phyloP scores from a whole-genome alignment of 2,797 vertebrate species.

The Myotis daubentonii region DNA sequence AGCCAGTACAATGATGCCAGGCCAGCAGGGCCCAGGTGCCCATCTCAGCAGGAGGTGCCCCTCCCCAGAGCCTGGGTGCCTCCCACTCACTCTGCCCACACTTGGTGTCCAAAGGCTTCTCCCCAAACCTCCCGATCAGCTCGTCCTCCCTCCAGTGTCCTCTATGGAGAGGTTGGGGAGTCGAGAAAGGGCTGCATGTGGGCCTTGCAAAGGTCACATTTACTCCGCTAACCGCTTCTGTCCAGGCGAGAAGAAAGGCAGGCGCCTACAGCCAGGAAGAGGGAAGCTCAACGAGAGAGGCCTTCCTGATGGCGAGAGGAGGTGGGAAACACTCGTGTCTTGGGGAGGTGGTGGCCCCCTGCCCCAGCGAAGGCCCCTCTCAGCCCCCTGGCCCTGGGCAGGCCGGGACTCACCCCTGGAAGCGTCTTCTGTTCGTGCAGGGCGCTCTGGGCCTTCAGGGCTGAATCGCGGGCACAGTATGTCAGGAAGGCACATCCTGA shows the following conservation, averaged over 20 bases:
- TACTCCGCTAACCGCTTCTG: not conserved
- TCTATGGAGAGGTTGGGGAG: not conserved
- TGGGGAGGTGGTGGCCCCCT: not conserved
- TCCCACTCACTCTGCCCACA: not conserved
- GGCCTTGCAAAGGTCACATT: not conserved
- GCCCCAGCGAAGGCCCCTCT: not conserved
- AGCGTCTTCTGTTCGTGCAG: conserved; percentile 96
- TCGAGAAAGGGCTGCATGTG: not conserved
- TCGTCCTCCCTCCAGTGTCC: not conserved
- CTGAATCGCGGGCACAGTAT: conserved; percentile 94
- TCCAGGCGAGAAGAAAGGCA: not conserved
- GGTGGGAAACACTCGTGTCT: not conserved
- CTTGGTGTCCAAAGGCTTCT: not conserved
- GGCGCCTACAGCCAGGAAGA: not conserved
- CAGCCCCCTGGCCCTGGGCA: not conserved
- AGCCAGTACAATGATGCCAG: not conserved
- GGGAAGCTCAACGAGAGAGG: not conserved
- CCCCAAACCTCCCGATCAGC: not conserved
- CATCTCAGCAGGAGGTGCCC: not conserved
- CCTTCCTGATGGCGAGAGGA: not conserved
- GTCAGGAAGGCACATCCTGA: conserved; percentile 95
- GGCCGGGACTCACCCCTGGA: conserved; percentile 92
- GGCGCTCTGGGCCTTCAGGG: conserved; percentile 95
- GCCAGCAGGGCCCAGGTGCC: not conserved
- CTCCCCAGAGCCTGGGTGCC: not conserved